Conservation (phyloP, 2,888 invertebrate species). For the Tetramorium bicarinatum region DNA sequence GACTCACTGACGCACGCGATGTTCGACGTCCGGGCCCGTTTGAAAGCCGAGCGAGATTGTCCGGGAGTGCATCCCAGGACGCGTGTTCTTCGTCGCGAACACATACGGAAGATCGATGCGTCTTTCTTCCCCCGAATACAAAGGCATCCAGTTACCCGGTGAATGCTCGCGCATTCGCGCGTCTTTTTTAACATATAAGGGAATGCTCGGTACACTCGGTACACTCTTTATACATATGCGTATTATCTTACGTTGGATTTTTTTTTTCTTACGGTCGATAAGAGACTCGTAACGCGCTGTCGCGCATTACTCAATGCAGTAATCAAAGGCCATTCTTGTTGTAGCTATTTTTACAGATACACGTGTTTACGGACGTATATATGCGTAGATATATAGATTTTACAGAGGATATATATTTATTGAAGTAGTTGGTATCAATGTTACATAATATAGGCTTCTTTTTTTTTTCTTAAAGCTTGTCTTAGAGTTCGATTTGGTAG, state of each 20-base stretch:
- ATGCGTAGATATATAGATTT: slow-evolving; percentile 12
- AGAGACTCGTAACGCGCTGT: slow-evolving; percentile 76
- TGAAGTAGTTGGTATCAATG: slow-evolving; percentile 72
- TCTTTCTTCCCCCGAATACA: neutral
- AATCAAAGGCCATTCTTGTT: slow-evolving; percentile 84
- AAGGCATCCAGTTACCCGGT: slow-evolving; percentile 65
- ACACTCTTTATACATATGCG: slow-evolving; percentile 12
- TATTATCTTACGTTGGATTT: slow-evolving; percentile 27
- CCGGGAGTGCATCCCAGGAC: neutral
- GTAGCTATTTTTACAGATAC: slow-evolving; percentile 72
- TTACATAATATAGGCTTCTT: slow-evolving; percentile 65
- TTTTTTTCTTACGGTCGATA: slow-evolving; percentile 27
- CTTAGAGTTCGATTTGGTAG: slow-evolving; percentile 25
- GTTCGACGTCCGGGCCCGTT: neutral
- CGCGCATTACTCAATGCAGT: slow-evolving; percentile 83
- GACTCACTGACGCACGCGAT: slow-evolving; percentile 21
- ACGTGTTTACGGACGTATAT: neutral
- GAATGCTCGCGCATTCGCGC: slow-evolving; percentile 55
- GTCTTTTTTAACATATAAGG: slow-evolving; percentile 24
- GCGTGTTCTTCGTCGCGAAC: neutral
- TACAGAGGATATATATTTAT: slow-evolving; percentile 75
- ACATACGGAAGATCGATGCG: slow-evolving; percentile 9
- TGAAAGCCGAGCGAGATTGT: neutral
- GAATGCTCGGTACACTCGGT: neutral
- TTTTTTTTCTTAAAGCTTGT: slow-evolving; percentile 42